phyloP scores from a whole-genome alignment of 2,888 invertebrate species.

The Ariolimax columbianus region DNA sequence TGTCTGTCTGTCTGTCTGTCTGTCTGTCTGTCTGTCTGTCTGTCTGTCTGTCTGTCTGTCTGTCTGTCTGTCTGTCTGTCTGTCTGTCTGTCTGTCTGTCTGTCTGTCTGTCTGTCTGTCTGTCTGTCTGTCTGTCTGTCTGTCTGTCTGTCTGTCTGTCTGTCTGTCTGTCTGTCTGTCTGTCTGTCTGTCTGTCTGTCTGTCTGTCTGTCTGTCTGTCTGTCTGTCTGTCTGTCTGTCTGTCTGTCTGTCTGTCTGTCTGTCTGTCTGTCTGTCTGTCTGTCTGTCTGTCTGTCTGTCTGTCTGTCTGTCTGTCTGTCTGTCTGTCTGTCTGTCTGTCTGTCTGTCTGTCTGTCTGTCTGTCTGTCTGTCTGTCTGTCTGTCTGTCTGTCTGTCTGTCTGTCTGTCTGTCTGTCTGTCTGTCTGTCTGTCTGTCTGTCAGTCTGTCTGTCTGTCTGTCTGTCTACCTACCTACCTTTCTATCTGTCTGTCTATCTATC shows the following conservation, averaged over 20 bases:
- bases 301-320: slow-evolving; percentile 31
- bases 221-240: slow-evolving; percentile 45
- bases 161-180: slow-evolving; percentile 35
- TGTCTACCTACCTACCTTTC: neutral
- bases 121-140: slow-evolving; percentile 40
- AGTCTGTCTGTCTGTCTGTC: slow-evolving; percentile 18
- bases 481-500: too few species aligned
- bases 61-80: slow-evolving; percentile 37
- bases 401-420: slow-evolving; percentile 41
- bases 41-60: slow-evolving; percentile 32
- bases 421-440: slow-evolving; percentile 28
- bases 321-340: neutral
- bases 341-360: slow-evolving; percentile 32
- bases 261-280: slow-evolving; percentile 13
- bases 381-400: slow-evolving; percentile 42
- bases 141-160: slow-evolving; percentile 42
- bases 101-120: slow-evolving; percentile 35
- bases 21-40: slow-evolving; percentile 31
- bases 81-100: slow-evolving; percentile 27
- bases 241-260: slow-evolving; percentile 32
- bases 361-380: slow-evolving; percentile 36
- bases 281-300: slow-evolving; percentile 31
- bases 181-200: slow-evolving; percentile 35
- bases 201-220: slow-evolving; percentile 37
- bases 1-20: slow-evolving; percentile 19